Conservation (phyloP, 2,888 invertebrate species). For the Bombyx huttoni region DNA sequence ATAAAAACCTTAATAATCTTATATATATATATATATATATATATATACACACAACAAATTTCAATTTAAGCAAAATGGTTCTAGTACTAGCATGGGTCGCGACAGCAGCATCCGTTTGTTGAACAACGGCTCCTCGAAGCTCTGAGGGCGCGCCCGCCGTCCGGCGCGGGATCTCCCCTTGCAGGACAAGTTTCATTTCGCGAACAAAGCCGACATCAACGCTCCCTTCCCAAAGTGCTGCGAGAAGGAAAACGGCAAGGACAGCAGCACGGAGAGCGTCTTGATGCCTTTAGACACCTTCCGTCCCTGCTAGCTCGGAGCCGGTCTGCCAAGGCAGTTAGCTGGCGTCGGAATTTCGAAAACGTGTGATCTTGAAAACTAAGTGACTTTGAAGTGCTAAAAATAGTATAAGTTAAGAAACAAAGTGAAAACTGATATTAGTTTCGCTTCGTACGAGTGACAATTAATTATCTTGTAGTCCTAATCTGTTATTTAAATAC, state of each 20-base stretch:
- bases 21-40: no score
- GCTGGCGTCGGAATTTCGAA: no score
- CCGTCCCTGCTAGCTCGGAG: conserved; percentile 12
- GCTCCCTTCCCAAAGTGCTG: conserved; percentile 60
- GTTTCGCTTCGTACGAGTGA: no score
- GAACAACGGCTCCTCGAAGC: conserved; percentile 59
- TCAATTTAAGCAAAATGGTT: background rate
- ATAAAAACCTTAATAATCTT: no score
- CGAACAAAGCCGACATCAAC: conserved; percentile 30
- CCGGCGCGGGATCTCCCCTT: conserved; percentile 42
- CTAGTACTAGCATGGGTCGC: conserved; percentile 52
- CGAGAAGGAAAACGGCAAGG: conserved; percentile 44
- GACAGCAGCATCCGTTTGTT: conserved; percentile 58
- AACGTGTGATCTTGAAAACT: no score
- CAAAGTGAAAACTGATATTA: no score
- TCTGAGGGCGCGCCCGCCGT: conserved; percentile 48
- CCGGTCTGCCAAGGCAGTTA: no score
- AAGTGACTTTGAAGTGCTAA: no score
- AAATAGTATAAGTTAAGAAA: no score
- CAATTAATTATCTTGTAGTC: no score
- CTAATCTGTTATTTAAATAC: no score
- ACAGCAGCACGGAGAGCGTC: conserved; percentile 48
- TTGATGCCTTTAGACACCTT: conserved; percentile 34
- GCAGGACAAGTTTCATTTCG: conserved; percentile 34
- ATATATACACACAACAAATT: no score